Conservation (phyloP, 1,140 invertebrate genomes). For the Pinna nobilis region DNA sequence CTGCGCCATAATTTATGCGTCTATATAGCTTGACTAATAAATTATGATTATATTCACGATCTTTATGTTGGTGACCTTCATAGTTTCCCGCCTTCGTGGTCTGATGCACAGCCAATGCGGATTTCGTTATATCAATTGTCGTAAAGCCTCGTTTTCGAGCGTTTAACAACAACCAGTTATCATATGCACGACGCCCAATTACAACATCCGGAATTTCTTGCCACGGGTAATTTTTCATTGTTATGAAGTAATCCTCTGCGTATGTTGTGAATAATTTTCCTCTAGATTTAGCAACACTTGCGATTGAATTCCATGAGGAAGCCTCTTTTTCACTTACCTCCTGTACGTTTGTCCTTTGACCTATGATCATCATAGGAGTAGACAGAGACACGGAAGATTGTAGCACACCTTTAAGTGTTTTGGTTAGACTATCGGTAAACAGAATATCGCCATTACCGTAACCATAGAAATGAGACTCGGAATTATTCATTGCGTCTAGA, state of each 20-base stretch:
- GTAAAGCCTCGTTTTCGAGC: conserved; percentile 22
- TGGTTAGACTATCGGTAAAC: conserved; percentile 35
- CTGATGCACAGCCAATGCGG: conserved; percentile 52
- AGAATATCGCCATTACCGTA: conserved; percentile 52
- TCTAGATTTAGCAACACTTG: conserved; percentile 4
- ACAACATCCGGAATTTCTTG: conserved; percentile 44
- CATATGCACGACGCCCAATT: conserved; percentile 48
- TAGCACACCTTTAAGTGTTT: conserved; percentile 25
- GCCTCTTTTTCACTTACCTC: conserved; percentile 35
- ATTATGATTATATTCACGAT: conserved; percentile 39
- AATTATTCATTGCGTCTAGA: conserved; percentile 26
- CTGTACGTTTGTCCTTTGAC: conserved; percentile 42
- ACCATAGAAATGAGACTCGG: conserved; percentile 39
- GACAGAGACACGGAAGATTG: conserved; percentile 11
- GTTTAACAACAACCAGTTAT: conserved; percentile 50
- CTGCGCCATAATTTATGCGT: conserved; percentile 24
- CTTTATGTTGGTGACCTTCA: conserved; percentile 32
- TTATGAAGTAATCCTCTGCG: conserved; percentile 56
- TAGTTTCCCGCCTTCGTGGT: conserved; percentile 39
- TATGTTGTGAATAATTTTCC: conserved; percentile 45
- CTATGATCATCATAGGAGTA: conserved; percentile 37
- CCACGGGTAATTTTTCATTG: conserved; percentile 49
- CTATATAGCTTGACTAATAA: conserved; percentile 19
- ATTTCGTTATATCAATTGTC: conserved; percentile 47
- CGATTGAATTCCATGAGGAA: conserved; percentile 25